These are phyloP conservation scores for Portunus trituberculatus DNA, from an alignment of 1,140 invertebrate species.

Conservation along the genomic window DNA sequence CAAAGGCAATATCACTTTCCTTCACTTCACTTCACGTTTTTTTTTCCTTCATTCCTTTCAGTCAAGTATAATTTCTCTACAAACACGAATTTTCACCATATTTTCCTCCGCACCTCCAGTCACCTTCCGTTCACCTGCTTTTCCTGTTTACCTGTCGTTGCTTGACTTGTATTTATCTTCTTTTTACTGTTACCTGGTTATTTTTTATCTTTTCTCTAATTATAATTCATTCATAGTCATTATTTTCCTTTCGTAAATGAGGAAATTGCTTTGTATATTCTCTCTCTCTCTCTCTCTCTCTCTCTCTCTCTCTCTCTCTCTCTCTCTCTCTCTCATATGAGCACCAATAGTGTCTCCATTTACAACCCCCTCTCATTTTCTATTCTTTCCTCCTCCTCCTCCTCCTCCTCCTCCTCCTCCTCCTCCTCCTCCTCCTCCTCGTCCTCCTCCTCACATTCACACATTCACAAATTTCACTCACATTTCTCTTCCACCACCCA, in stretches of 20 bases:
- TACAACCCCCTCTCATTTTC: not conserved
- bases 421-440: no score
- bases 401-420: not conserved
- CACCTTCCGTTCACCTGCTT: no score
- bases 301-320: not conserved
- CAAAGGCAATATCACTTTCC: not conserved
- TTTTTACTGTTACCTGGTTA: not conserved
- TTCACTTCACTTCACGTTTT: not conserved
- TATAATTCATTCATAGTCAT: not conserved
- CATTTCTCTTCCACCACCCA: not conserved
- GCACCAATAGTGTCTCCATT: no score
- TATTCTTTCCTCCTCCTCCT: not conserved
- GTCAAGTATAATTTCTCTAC: not conserved
- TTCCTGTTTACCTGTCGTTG: no score
- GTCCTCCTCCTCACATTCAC: not conserved
- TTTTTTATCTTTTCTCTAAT: no score
- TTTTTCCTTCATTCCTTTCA: not conserved
- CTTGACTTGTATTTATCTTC: no score
- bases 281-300: not conserved
- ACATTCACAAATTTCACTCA: not conserved
- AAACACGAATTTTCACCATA: not conserved
- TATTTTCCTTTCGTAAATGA: not conserved
- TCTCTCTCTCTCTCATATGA: not conserved
- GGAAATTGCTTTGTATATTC: not conserved
- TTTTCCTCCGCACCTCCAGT: not conserved